These are phyloP conservation scores for Acrossocheilus fasciatus DNA, from an alignment of 2,797 vertebrate genomes.

Conservation along the genomic window DNA sequence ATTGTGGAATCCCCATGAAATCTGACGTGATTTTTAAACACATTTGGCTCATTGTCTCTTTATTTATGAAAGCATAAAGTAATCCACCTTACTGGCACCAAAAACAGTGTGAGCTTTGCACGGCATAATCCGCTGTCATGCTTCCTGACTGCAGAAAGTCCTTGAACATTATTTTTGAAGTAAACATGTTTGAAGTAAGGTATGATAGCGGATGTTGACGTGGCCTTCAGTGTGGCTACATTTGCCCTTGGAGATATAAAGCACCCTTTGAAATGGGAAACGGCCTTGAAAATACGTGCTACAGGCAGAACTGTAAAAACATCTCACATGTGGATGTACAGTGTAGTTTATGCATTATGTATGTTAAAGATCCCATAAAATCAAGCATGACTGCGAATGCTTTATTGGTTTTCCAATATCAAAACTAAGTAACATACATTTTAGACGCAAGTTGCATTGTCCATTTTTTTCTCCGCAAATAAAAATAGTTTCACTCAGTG, in stretches of 20 bases:
- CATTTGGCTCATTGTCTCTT: constrained; percentile 7
- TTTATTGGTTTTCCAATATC: not conserved
- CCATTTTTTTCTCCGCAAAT: not conserved
- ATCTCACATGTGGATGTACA: not conserved
- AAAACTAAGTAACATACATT: not conserved
- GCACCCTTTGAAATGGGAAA: constrained; percentile 9
- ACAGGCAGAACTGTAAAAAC: not conserved
- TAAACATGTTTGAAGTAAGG: constrained; percentile 7
- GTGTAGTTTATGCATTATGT: not conserved
- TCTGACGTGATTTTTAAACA: constrained; percentile 38
- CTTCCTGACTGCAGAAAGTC: constrained; percentile 14
- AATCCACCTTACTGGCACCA: constrained; percentile 39
- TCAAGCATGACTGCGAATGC: not conserved
- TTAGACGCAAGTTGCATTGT: not conserved
- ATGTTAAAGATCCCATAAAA: constrained; percentile 1
- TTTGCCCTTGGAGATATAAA: constrained; percentile 15
- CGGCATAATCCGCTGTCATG: constrained; percentile 17
- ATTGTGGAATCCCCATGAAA: constrained; percentile 50
- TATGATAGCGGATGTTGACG: not conserved
- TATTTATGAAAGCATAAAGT: constrained; percentile 24
- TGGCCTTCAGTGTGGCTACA: not conserved
- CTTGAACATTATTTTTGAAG: constrained; percentile 31
- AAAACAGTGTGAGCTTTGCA: constrained; percentile 27
- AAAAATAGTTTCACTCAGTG: not conserved
- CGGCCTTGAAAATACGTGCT: not conserved